Percentiles rank a stretch among this genome's conserved stretches.
These are phyloP conservation scores for Echinometra lucunter DNA, from an alignment of 53 echinoderm and acorn worm genomes.

Conservation along the genomic window DNA sequence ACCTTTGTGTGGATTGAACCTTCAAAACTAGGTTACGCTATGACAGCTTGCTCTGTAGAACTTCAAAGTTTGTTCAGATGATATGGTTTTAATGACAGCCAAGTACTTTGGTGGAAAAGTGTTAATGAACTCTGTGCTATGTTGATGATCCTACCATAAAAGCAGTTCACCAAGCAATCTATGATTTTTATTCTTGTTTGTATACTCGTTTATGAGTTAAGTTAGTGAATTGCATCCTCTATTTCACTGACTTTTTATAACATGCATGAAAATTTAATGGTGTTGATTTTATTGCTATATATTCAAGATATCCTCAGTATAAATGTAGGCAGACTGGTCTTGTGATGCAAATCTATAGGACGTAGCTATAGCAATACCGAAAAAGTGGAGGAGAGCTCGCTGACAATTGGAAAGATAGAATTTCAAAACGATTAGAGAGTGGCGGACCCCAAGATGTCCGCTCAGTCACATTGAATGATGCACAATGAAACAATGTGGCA, in stretches of 20 bases:
- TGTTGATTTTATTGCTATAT: no score
- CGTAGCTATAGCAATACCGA: no score
- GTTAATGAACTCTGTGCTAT: slow-evolving; percentile 18
- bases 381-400: neutral
- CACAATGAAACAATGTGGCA: slow-evolving; percentile 26
- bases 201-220: no score
- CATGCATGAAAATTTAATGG: no score
- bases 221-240: no score
- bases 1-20: neutral
- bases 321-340: no score
- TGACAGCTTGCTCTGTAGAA: neutral
- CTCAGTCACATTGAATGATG: slow-evolving; percentile 48
- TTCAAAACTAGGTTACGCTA: neutral
- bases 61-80: neutral
- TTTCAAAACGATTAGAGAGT: neutral
- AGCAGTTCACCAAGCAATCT: neutral
- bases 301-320: no score
- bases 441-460: neutral
- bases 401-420: neutral
- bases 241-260: no score
- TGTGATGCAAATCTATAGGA: no score
- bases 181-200: neutral
- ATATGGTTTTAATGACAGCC: neutral
- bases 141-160: neutral
- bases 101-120: neutral